Evolutionary conservation across 1,140 invertebrate species (phyloP).

Genomic region (Wiebesia pumilae): DNA sequence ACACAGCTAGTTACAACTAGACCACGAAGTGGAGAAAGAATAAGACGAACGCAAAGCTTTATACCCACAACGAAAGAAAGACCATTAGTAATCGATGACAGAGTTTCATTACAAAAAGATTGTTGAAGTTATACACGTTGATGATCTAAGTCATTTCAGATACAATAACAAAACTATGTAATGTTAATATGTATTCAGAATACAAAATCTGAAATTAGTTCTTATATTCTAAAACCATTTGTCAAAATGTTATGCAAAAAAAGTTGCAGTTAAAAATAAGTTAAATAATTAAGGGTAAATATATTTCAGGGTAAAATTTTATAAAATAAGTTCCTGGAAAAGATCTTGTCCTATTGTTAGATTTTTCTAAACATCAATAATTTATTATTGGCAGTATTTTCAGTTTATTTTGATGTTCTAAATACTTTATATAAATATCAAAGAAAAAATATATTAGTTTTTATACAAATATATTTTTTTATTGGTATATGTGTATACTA

Average conservation of each 20-base stretch:
- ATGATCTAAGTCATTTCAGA: constrained; percentile 21
- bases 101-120: constrained; percentile 58
- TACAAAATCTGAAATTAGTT: constrained; percentile 50
- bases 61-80: constrained; percentile 77
- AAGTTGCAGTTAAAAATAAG: constrained; percentile 35
- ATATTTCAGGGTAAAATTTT: constrained; percentile 43
- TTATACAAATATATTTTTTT: constrained; percentile 44
- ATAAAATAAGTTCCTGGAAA: constrained; percentile 43
- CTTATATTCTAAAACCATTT: constrained; percentile 23
- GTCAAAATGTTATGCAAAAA: constrained; percentile 4
- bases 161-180: constrained; percentile 33
- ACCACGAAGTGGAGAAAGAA: constrained; percentile 67
- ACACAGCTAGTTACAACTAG: constrained; percentile 77
- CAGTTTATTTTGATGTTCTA: constrained; percentile 1
- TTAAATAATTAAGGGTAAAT: constrained; percentile 40
- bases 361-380: not conserved
- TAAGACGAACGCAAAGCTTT: constrained; percentile 78
- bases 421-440: constrained; percentile 11
- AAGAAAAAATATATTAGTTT: constrained; percentile 38
- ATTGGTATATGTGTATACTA: constrained; percentile 13
- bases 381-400: constrained; percentile 46
- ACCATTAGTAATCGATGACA: constrained; percentile 59
- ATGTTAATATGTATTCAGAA: constrained; percentile 33
- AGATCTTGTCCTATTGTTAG: constrained; percentile 44
- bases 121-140: constrained; percentile 48